Conservation (phyloP, 1,140 invertebrate genomes). For the Drosophila parabipectinata region DNA sequence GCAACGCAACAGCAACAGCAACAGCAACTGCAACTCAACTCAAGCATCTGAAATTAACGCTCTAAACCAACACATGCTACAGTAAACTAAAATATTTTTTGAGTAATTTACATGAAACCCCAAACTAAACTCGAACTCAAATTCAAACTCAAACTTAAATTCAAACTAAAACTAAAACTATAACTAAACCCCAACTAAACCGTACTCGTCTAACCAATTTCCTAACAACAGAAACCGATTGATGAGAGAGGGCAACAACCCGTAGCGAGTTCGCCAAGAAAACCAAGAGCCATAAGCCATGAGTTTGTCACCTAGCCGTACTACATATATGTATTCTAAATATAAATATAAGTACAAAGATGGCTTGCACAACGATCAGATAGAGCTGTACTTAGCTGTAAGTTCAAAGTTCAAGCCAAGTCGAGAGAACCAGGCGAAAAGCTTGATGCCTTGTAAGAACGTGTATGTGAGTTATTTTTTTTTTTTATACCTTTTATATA, state of each 20-base stretch:
- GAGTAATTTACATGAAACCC: slow-evolving; percentile 59
- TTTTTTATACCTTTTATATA: slow-evolving; percentile 24
- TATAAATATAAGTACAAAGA: slow-evolving; percentile 25
- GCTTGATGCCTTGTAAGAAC: slow-evolving; percentile 33
- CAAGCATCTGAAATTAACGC: slow-evolving; percentile 64
- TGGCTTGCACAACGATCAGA: slow-evolving; percentile 30
- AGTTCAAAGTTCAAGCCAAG: slow-evolving; percentile 19
- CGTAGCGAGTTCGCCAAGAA: slow-evolving; percentile 3
- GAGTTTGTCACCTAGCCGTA: slow-evolving; percentile 15
- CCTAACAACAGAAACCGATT: slow-evolving; percentile 26
- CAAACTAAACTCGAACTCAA: slow-evolving; percentile 17
- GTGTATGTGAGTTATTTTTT: slow-evolving; percentile 11
- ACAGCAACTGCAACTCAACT: slow-evolving; percentile 24
- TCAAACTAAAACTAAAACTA: slow-evolving; percentile 1
- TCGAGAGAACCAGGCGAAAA: background rate
- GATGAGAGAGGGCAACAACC: slow-evolving; percentile 18
- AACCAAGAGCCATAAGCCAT: slow-evolving; percentile 10
- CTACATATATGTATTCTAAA: slow-evolving; percentile 28
- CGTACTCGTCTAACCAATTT: slow-evolving; percentile 50
- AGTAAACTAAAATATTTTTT: slow-evolving; percentile 60
- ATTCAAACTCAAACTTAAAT: slow-evolving; percentile 11
- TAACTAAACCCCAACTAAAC: slow-evolving; percentile 12
- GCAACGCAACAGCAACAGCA: slow-evolving; percentile 15
- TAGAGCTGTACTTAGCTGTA: slow-evolving; percentile 37
- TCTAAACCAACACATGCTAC: slow-evolving; percentile 28